Base-by-base conservation (phyloP, 2,888 invertebrate genomes). In the Cataglyphis rosenhaueri region DNA sequence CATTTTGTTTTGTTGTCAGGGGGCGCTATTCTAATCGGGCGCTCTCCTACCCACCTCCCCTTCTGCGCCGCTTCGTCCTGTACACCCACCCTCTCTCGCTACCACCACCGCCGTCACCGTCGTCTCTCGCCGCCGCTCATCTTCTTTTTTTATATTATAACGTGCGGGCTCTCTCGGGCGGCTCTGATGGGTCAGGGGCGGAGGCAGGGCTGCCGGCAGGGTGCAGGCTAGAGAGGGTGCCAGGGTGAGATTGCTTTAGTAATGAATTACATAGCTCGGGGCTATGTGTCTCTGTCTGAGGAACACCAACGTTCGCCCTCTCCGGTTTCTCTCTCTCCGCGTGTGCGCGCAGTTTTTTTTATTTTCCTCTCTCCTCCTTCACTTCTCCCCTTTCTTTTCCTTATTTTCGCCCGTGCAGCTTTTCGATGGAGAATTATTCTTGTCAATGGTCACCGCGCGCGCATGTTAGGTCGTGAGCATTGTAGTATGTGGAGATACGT, bases 221-320 rank as follows among this genome's bases (percentile, higher is more conserved):
- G 76, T 83, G 71, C 76, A 84, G 84, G 84, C 84, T 84, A 84
- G 84, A 84, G 84, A 78, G 87, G 85, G 82, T 83, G 86, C 87
- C 87, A 88, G 88, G 91, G 92, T 91, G 90, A 91, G 92, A 92
- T 90, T 92, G 92, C 93, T 93, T 93, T 93, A 93, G 93, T 93
- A 93, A 93, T 93, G 93, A 93, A 93, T 93, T 93, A 93, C 93
- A 93, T 93, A 91, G 93, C 93, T 93, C 90, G 91, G 91, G 93
- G 93, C 92, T 92, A 91, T 90, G 92, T 92, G 92, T 91, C 92
- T 92, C 92, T 91, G 92, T 93, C 92, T 93, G 92, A 92, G 91
- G 91, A 87, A 83, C 76, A 88, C 82, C 85, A 81, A 84, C 90
- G 73, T 82, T 83, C 88, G 82, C 83, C 70, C 90, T 88, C 88